A percentile compares a stretch with the other conserved stretches of the same genome.
These are phyloP conservation scores for Lasioglossum calceatum DNA, from an alignment of 2,888 invertebrate genomes.

Conservation along the genomic window DNA sequence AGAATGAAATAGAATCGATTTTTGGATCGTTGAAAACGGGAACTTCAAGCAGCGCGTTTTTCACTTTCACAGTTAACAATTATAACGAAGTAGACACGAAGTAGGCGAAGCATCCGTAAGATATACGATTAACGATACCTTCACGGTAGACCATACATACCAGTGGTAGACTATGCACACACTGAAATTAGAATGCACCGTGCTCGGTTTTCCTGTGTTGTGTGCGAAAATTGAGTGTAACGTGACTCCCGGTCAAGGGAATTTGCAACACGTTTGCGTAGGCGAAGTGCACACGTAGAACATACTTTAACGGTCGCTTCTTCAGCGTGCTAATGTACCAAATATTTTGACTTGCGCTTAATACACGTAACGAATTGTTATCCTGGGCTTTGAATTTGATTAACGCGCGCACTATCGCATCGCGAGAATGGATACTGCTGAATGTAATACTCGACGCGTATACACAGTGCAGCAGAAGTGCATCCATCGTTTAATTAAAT, in stretches of 20 bases:
- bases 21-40: too few species aligned
- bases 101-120: too few species aligned
- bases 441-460: not conserved
- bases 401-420: not conserved
- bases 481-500: conserved; percentile 7
- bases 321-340: not conserved
- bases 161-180: not conserved
- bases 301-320: not conserved
- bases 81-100: too few species aligned
- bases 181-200: conserved; percentile 28
- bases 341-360: conserved; percentile 10
- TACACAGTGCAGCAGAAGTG: not conserved
- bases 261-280: conserved; percentile 26
- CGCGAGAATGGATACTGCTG: not conserved
- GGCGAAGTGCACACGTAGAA: not conserved
- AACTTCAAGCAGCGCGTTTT: too few species aligned
- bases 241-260: conserved; percentile 43
- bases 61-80: not conserved
- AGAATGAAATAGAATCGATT: too few species aligned
- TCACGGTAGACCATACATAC: too few species aligned
- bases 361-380: not conserved
- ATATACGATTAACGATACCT: too few species aligned
- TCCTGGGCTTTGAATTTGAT: not conserved
- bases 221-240: conserved; percentile 20
- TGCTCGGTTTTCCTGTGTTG: conserved; percentile 29